phyloP scores from a whole-genome alignment of 2,113 vertebrate species.

The Capreolus pygargus region DNA sequence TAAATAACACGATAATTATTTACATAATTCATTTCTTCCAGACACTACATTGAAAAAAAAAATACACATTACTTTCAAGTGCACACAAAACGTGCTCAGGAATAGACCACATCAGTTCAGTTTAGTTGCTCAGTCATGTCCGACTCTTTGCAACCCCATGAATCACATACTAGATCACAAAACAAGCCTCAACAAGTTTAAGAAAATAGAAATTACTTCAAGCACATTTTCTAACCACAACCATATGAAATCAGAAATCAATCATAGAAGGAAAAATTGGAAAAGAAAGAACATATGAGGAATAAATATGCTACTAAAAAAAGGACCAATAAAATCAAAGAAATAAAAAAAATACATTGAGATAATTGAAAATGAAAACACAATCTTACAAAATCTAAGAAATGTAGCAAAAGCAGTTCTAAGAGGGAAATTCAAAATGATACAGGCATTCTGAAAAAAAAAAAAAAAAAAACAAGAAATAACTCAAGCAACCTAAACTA shows the following conservation, averaged over 20 bases:
- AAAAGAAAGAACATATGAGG: background rate
- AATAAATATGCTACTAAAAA: background rate
- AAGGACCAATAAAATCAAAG: background rate
- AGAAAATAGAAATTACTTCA: background rate
- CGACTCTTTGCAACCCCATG: no score
- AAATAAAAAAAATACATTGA: background rate
- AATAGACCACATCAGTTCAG: background rate
- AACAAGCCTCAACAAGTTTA: background rate
- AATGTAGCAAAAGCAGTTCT: background rate
- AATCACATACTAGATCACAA: background rate
- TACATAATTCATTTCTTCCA: background rate
- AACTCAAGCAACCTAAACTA: background rate
- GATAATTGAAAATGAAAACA: background rate
- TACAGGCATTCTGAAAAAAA: background rate
- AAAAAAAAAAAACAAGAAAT: background rate
- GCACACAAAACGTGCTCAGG: background rate
- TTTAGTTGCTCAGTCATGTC: no score
- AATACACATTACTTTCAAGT: background rate
- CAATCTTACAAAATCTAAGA: background rate
- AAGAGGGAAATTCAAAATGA: background rate
- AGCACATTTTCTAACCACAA: background rate
- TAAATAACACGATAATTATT: background rate
- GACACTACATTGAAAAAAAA: background rate
- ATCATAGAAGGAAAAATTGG: background rate
- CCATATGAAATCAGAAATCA: background rate